Evolutionary conservation across 64 coral and sea anemone species (phyloP), one percentile per base, ranked within the genome.

Genomic region (Actinia equina): DNA sequence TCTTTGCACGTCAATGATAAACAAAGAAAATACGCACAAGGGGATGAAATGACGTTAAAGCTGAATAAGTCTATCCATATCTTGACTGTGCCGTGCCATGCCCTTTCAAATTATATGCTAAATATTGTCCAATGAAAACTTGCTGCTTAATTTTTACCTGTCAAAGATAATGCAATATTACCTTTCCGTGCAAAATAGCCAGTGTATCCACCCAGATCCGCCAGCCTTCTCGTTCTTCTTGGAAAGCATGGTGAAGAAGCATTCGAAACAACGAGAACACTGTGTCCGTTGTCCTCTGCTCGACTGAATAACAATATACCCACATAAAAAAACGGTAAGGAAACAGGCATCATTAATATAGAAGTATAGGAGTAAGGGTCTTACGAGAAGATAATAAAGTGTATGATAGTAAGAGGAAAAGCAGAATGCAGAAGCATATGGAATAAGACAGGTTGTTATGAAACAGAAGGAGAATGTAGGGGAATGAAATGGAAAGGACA

Each of bases 171-270:
- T 18, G 59, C 3, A 7, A 42, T 49, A 41, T 82, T 77, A 99
- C 97, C 83, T 92, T 88, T 44, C 97, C 97, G 15, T 99, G 97
- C 44, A 99, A 19, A 64, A 99, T 99, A 41, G 97, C 97, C 14
- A 99, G 81, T 0, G 97, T 90, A 71, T 99, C 97, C 0, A 99
- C 97, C 90, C 93, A 99, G 65, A 99, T 99, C 44, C 97, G 94
- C 97, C 97, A 99, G 43, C 97, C 97, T 84, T 99, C 97, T 0
- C 88, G 65, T 62, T 99, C 97, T 52, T 99, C 92, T 77, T 99
- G 97, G 52, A 99, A 90, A 9, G 93, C 93, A 83, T 99, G 97
- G 82, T 99, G 97, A 80, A 99, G 93, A 9, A 99, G 82, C 82
- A 99, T 93, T 15, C 97, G 97, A 70, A 99, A 95, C 20, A 99